phyloP scores from a whole-genome alignment of 2,888 invertebrate genomes.

The Polietes domitor region DNA sequence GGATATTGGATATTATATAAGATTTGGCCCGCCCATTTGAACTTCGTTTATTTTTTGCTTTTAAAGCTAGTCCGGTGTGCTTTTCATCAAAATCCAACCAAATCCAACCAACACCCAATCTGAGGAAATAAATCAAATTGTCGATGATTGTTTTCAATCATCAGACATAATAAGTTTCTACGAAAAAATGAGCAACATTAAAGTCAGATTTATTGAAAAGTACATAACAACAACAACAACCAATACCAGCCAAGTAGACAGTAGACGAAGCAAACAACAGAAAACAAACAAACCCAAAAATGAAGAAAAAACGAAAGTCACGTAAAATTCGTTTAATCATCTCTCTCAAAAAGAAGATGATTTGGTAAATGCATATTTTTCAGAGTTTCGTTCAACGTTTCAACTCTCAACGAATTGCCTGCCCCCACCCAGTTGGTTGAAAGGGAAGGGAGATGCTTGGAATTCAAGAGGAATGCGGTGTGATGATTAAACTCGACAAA shows the following conservation, averaged over 20 bases:
- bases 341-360: background rate
- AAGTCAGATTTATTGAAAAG: constrained; percentile 2
- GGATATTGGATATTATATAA: no score
- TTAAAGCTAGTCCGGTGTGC: no score
- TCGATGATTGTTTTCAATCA: constrained; percentile 4
- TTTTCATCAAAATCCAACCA: no score
- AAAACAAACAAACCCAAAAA: constrained; percentile 4
- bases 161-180: background rate
- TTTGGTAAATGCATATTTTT: constrained; percentile 11
- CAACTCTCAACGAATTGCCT: background rate
- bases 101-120: background rate
- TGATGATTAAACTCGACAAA: no score
- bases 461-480: background rate
- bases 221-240: background rate
- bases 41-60: no score
- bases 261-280: background rate
- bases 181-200: background rate
- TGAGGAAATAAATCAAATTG: background rate
- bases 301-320: constrained; percentile 32
- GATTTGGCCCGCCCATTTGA: no score
- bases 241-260: background rate
- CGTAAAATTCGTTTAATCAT: constrained; percentile 31
- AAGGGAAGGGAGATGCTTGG: no score
- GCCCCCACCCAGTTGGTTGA: no score
- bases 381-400: background rate